A percentile compares a stretch with the other conserved stretches of the same genome.
Evolutionary conservation across 2,113 vertebrate genomes (phyloP).

Genomic region (Acrocephalus arundinaceus): DNA sequence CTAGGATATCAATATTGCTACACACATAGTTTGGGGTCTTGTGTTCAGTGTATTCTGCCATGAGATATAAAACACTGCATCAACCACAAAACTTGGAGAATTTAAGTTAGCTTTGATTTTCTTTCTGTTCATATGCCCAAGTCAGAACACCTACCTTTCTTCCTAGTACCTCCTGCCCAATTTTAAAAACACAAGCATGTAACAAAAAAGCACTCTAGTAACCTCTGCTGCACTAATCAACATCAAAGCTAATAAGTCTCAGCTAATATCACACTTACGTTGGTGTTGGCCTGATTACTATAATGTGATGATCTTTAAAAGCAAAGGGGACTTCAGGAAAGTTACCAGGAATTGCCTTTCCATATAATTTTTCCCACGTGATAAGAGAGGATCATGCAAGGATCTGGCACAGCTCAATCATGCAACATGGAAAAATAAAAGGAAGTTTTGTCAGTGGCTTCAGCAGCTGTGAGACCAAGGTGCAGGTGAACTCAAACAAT

Average conservation of each 20-base stretch:
- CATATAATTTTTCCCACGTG: background rate
- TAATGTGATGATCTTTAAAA: background rate
- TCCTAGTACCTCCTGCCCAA: background rate
- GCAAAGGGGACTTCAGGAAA: background rate
- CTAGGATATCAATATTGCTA: background rate
- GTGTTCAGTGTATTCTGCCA: background rate
- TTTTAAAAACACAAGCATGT: background rate
- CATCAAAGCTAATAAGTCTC: background rate
- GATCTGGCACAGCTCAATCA: background rate
- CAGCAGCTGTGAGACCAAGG: background rate
- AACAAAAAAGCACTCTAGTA: background rate
- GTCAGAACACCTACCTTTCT: background rate
- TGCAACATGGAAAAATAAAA: fast-evolving
- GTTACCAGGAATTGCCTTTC: background rate
- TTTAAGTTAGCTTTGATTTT: background rate
- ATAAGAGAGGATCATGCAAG: background rate
- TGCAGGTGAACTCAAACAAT: background rate
- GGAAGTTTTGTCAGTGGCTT: background rate
- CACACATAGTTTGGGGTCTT: background rate
- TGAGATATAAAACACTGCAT: background rate
- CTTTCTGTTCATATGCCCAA: background rate
- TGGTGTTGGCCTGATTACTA: background rate
- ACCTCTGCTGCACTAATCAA: background rate
- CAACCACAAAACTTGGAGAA: background rate
- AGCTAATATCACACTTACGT: background rate